Evolutionary conservation across 2,888 invertebrate species (phyloP).

Genomic region (Yponomeuta malinellus): DNA sequence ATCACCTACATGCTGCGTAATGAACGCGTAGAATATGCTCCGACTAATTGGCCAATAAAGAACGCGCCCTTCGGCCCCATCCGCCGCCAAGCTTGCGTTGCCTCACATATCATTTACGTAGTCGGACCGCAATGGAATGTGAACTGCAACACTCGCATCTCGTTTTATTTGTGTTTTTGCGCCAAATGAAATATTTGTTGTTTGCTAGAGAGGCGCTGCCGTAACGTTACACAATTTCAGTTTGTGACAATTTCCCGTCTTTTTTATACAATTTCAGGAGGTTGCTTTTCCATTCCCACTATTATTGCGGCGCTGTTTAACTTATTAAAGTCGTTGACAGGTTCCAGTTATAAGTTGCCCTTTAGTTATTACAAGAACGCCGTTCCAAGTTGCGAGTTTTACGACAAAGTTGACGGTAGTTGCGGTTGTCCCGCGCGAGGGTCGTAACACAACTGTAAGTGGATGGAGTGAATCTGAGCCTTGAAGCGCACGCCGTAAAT

Average conservation of each 20-base stretch:
- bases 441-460: conserved; percentile 14
- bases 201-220: conserved; percentile 8
- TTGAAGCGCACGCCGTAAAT: conserved; percentile 35
- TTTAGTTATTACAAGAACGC: conserved; percentile 2
- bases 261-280: not conserved
- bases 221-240: not conserved
- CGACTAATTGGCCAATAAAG: conserved; percentile 56
- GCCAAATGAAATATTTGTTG: conserved; percentile 14
- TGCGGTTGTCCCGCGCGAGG: conserved; percentile 19
- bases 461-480: conserved; percentile 27
- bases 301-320: not conserved
- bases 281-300: not conserved
- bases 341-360: conserved; percentile 14
- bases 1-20: conserved; percentile 41
- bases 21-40: conserved; percentile 48
- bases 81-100: conserved; percentile 21
- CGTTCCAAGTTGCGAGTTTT: conserved; percentile 15
- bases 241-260: not conserved
- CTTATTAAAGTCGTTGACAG: not conserved
- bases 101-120: conserved; percentile 36
- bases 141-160: conserved; percentile 6
- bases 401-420: conserved; percentile 20
- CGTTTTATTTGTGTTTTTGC: conserved; percentile 14
- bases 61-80: conserved; percentile 34
- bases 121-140: conserved; percentile 22